Evolutionary conservation across 2,113 vertebrate species (phyloP).

Genomic region (Motacilla alba): DNA sequence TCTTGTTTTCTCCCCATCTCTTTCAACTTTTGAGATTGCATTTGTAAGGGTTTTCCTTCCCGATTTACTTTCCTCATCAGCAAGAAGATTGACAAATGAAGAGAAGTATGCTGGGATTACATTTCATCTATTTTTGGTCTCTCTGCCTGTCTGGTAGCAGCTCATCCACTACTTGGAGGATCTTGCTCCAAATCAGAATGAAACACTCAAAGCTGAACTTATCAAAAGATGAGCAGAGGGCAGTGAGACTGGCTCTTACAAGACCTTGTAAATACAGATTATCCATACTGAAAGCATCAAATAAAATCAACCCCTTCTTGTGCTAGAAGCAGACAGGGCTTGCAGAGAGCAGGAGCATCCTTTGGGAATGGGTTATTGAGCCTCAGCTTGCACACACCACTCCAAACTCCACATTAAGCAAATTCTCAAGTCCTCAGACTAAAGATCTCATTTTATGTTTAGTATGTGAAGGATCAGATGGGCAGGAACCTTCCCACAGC

Average conservation of each 20-base stretch:
- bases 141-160: neutral
- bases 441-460: neutral
- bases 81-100: neutral
- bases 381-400: neutral
- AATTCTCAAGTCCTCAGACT: neutral
- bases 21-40: neutral
- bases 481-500: neutral
- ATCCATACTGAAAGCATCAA: neutral
- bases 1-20: neutral
- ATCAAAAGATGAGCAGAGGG: neutral
- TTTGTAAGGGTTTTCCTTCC: neutral
- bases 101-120: neutral
- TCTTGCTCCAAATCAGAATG: neutral
- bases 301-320: neutral
- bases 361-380: neutral
- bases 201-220: neutral
- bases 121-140: neutral
- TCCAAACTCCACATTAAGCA: neutral
- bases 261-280: neutral
- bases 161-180: neutral
- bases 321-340: neutral
- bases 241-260: neutral
- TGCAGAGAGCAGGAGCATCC: neutral
- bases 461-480: neutral
- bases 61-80: neutral